Evolutionary conservation across 2,113 vertebrate species (phyloP).

Genomic region (Salvelinus alpinus): DNA sequence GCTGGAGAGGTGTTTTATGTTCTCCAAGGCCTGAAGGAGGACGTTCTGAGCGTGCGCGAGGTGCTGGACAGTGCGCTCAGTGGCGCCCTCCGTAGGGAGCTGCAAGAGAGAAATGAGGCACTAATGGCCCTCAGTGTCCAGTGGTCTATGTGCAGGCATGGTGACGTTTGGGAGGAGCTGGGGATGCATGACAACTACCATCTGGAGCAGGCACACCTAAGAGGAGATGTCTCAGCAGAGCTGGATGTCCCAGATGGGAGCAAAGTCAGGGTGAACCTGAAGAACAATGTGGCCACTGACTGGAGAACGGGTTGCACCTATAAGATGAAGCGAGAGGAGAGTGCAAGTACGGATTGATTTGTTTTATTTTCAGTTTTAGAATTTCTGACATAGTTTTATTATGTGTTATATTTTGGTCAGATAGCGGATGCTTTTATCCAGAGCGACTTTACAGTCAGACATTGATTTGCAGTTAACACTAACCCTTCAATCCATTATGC

Average conservation of each 20-base stretch:
- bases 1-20: conserved; percentile 11
- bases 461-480: no score
- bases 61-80: conserved; percentile 28
- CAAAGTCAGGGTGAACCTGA: conserved; percentile 34
- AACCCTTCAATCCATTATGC: no score
- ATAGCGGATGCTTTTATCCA: no score
- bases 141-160: conserved; percentile 34
- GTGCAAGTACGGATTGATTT: not conserved
- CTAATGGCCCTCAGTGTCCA: conserved; percentile 36
- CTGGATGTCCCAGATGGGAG: not conserved
- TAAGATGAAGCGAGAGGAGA: conserved; percentile 39
- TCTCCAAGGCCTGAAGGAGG: conserved; percentile 56
- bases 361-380: not conserved
- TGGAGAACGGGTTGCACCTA: conserved; percentile 6
- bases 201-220: conserved; percentile 37
- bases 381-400: not conserved
- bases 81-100: conserved; percentile 5
- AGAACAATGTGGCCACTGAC: conserved; percentile 24
- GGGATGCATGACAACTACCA: conserved; percentile 40
- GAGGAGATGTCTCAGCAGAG: not conserved
- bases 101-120: conserved; percentile 35
- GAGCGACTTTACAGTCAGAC: no score
- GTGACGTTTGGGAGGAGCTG: conserved; percentile 44
- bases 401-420: no score
- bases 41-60: conserved; percentile 46